These are phyloP conservation scores for Musca vetustissima DNA, from an alignment of 1,140 invertebrate species.

Conservation along the genomic window DNA sequence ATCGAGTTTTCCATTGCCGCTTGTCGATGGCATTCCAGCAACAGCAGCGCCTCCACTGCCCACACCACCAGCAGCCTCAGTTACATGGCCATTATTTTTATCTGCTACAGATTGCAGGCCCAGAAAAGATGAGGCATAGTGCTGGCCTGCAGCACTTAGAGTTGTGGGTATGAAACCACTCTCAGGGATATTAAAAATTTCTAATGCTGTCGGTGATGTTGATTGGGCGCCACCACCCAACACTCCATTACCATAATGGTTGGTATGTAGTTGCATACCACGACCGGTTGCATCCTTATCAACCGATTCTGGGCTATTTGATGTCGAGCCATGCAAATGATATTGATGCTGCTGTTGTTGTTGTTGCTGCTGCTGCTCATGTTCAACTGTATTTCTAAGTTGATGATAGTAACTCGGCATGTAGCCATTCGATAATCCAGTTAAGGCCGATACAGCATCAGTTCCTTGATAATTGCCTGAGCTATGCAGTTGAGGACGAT, in stretches of 20 bases:
- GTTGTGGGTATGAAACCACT: conserved; percentile 38
- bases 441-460: conserved; percentile 15
- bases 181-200: conserved; percentile 17
- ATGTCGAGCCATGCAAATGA: neutral
- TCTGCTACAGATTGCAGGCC: neutral
- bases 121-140: conserved; percentile 21
- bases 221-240: neutral
- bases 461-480: conserved; percentile 10
- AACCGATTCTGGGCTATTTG: neutral
- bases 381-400: neutral
- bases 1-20: conserved; percentile 40
- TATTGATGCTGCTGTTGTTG: conserved; percentile 3
- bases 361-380: neutral
- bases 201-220: conserved; percentile 7
- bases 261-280: conserved; percentile 2
- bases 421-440: conserved; percentile 18
- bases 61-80: neutral
- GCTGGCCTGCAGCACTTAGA: conserved; percentile 31
- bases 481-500: too few species aligned
- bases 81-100: conserved; percentile 11
- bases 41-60: neutral
- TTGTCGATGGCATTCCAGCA: neutral
- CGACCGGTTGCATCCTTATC: neutral
- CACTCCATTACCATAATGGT: neutral
- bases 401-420: conserved; percentile 11